These are phyloP conservation scores for cattle (Bos taurus) DNA, from an alignment of 2,113 vertebrate species.

Conservation along the genomic window DNA sequence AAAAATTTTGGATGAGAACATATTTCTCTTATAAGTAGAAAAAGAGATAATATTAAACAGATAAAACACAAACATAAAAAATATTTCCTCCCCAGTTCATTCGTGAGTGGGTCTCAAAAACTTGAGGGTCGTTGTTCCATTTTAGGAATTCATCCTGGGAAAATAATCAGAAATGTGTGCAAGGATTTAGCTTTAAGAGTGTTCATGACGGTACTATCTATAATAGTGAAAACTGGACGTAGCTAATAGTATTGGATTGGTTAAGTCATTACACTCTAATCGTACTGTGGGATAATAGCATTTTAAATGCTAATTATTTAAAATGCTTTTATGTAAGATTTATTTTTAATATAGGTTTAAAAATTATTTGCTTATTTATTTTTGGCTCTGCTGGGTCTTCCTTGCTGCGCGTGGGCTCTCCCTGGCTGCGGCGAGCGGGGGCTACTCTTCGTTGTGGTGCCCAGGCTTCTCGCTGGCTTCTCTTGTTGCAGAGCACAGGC, in stretches of 20 bases:
- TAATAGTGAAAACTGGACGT: background rate
- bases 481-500: background rate
- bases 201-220: background rate
- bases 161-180: background rate
- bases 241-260: background rate
- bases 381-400: background rate
- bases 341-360: background rate
- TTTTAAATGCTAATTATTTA: background rate
- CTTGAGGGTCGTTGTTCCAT: background rate
- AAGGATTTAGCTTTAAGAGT: background rate
- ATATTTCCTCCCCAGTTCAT: background rate
- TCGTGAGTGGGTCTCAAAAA: background rate
- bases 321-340: background rate
- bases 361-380: background rate
- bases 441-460: background rate
- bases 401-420: background rate
- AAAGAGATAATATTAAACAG: background rate
- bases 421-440: fast-evolving
- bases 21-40: background rate
- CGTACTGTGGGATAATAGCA: background rate
- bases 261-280: background rate
- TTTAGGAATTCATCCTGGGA: background rate
- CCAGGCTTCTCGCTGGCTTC: background rate
- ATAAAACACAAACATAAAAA: background rate
- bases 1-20: background rate